Evolutionary conservation across 2,888 invertebrate species (phyloP).

Genomic region (Agonopterix arenella): DNA sequence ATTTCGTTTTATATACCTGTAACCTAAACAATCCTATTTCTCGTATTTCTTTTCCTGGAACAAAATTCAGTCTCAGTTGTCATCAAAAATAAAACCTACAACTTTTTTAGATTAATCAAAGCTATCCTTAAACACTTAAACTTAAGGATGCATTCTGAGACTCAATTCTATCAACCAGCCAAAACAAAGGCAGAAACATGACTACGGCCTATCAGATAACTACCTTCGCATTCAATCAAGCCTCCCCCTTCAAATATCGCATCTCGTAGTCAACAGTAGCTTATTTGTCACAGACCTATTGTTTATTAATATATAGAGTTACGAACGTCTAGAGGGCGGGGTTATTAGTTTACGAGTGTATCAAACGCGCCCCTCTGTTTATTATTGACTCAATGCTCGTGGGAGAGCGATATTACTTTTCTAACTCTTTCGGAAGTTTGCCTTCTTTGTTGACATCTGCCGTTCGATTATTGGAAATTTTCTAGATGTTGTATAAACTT

Average conservation of each 20-base stretch:
- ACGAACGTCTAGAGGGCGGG: conserved; percentile 37
- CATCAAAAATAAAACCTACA: too few species aligned
- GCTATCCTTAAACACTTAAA: too few species aligned
- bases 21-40: too few species aligned
- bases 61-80: too few species aligned
- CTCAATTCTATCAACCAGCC: too few species aligned
- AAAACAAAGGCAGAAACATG: background rate
- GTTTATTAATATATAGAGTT: conserved; percentile 50
- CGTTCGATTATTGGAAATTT: conserved; percentile 64
- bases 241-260: conserved; percentile 27
- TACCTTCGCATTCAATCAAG: conserved; percentile 37
- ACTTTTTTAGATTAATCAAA: too few species aligned
- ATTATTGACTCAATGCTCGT: conserved; percentile 62
- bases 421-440: conserved; percentile 75
- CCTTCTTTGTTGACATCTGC: conserved; percentile 71
- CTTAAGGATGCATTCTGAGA: too few species aligned
- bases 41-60: too few species aligned
- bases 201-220: conserved; percentile 2
- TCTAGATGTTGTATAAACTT: conserved; percentile 49
- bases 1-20: too few species aligned
- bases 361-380: conserved; percentile 68
- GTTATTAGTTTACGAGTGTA: conserved; percentile 77
- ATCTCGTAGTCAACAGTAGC: conserved; percentile 29
- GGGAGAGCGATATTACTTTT: conserved; percentile 55
- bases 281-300: conserved; percentile 47